Evolutionary conservation across 2,888 invertebrate genomes (phyloP).

Genomic region (Amphipoea lucens): DNA sequence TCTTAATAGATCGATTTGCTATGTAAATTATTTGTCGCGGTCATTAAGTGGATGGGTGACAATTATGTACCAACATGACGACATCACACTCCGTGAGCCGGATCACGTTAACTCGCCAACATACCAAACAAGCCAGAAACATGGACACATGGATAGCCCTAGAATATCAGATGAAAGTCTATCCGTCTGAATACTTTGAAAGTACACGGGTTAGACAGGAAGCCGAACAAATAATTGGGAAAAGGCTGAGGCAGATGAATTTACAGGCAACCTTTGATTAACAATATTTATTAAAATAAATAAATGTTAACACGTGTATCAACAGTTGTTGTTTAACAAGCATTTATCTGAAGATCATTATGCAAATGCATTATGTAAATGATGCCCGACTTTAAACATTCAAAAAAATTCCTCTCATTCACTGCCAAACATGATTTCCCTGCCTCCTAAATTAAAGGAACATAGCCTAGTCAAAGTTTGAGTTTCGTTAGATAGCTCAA

Average conservation of each 20-base stretch:
- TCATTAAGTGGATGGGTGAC: background rate
- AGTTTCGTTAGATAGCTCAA: background rate
- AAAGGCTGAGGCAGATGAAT: background rate
- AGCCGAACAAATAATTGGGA: background rate
- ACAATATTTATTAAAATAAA: background rate
- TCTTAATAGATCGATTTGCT: constrained; percentile 3
- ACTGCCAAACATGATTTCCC: background rate
- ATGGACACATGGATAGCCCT: too few species aligned
- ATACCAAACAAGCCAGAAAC: background rate
- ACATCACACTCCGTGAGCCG: background rate
- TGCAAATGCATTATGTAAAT: background rate
- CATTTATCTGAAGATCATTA: background rate
- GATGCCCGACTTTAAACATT: background rate
- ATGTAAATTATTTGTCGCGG: constrained; percentile 4
- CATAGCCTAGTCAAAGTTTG: too few species aligned
- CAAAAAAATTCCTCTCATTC: background rate
- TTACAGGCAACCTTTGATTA: background rate
- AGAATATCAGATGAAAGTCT: background rate
- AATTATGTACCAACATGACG: background rate
- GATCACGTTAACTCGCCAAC: background rate
- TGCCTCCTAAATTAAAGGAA: background rate
- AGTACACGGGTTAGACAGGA: background rate
- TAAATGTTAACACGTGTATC: background rate
- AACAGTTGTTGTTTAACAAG: background rate
- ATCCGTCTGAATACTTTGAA: background rate